Conservation (phyloP, 2,113 vertebrate species). For the Ivindomyrus marchei region DNA sequence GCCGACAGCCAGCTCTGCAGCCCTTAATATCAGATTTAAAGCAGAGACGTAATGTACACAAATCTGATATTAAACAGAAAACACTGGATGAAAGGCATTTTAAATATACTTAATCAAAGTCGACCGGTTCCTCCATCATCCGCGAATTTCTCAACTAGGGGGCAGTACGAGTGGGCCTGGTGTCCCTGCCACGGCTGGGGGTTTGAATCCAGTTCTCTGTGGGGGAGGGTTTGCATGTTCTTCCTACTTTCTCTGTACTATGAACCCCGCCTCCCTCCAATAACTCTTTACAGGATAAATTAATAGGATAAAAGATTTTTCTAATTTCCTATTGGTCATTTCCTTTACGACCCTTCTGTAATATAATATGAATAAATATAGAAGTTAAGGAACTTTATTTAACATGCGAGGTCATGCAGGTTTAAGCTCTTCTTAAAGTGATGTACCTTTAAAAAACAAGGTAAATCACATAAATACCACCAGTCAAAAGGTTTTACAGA, state of each 20-base stretch:
- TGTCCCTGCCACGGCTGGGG: background rate
- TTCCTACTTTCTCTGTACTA: background rate
- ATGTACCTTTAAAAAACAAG: background rate
- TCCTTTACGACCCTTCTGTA: background rate
- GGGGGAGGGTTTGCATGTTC: background rate
- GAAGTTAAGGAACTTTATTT: background rate
- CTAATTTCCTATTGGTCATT: background rate
- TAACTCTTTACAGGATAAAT: background rate
- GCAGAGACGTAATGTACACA: background rate
- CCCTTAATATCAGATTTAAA: background rate
- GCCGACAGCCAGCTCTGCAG: background rate
- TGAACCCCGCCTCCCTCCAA: background rate
- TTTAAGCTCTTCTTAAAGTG: background rate
- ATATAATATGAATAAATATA: background rate
- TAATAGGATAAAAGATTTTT: background rate
- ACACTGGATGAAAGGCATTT: background rate
- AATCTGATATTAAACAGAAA: background rate
- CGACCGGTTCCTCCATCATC: background rate
- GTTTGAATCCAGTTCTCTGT: background rate
- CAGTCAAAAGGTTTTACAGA: too few species aligned
- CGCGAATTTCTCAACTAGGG: background rate
- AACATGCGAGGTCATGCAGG: background rate
- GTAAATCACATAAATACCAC: background rate
- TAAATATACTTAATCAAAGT: background rate
- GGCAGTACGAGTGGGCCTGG: background rate